Evolutionary conservation across 2,113 vertebrate species (phyloP), one percentile per base, ranked within the genome.

Genomic region (Numida meleagris): DNA sequence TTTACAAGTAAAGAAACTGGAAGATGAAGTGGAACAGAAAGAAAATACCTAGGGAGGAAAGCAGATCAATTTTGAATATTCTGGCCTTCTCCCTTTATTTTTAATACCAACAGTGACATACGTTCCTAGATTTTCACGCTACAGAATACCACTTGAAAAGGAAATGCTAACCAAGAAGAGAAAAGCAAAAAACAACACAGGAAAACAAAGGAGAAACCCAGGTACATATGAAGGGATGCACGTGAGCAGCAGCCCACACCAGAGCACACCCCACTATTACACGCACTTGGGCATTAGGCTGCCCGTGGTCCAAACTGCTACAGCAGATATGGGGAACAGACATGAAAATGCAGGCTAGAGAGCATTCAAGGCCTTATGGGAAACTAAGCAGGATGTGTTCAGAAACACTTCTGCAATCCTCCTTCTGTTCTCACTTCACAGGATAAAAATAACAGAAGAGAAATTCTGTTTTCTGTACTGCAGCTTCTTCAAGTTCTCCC

Each of bases 401-500:
- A 86, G 77, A 78, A 73, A 66, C 10, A 20, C 45, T 87, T 79
- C 66, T 76, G 48, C 48, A 48, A 36, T 62, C 76, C 46, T 65
- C 62, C 62, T 71, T 0, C 61, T 72, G 36, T 67, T 82, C 46
- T 72, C 33, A 63, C 40, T 48, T 58, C 62, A n/a, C 43, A 70
- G 34, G 33, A 61, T 42, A 73, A 82, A 96, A 89, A 76, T 82
- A 83, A 93, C 7, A 31, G 68, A 43, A 91, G 36, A 74, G 42
- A 24, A 78, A 88, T 55, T 31, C 61, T 43, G 25, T 61, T 20
- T 27, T 78, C 55, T 21, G 16, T n/a, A 82, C 38, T 34, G 55
- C 23, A 29, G 33, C 61, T 74, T 74, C 20, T 29, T 45, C 45
- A 50, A 1, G 0, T 20, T 48, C 33, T 46, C 3, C 68, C 19